Evolutionary conservation across 2,888 invertebrate species (phyloP), one percentile per base, ranked within the genome.

Genomic region (Sesamia inferens): DNA sequence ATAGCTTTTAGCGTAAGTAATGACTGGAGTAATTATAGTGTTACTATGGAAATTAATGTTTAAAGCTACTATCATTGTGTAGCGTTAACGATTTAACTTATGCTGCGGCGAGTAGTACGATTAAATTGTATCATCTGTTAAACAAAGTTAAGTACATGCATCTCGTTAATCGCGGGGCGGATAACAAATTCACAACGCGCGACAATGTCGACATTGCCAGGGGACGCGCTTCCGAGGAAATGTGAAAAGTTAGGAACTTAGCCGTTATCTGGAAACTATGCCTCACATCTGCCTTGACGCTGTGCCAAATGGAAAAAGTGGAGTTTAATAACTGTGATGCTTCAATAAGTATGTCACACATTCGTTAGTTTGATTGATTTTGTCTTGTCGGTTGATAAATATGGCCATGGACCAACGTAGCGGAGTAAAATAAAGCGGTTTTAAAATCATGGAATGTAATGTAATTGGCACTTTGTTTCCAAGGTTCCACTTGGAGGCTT

Each of bases 201-300:
- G 91, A 92, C 92, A 90, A 83, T 89, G 90, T 86, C 86, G 86
- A 87, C 90, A 90, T 88, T 89, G 90, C 85, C 85, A 86, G 75
- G 87, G 86, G 86, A 88, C 87, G 82, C 83, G 88, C 85, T 87
- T 78, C 76, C 86, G 89, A 89, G 92, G 92, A 94, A 95, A 95
- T 95, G 94, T 92, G 94, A 94, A 95, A 95, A 95, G 94, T 95
- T 95, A 90, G 89, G 88, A 93, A 94, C 92, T 94, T 94, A 88
- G 87, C 88, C 92, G 93, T 92, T 93, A 94, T 94, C 93, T 92
- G 90, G 87, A 90, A 91, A 90, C 90, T 90, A 90, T 88, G 90
- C 88, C 91, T 90, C 91, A 90, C 95, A 94, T 95, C 93, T 94
- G 94, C 91, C 90, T 91, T 89, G 90, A 91, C 90, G 90, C 91